phyloP scores from a whole-genome alignment of 2,113 vertebrate genomes.

The Paedocypris sp. region DNA sequence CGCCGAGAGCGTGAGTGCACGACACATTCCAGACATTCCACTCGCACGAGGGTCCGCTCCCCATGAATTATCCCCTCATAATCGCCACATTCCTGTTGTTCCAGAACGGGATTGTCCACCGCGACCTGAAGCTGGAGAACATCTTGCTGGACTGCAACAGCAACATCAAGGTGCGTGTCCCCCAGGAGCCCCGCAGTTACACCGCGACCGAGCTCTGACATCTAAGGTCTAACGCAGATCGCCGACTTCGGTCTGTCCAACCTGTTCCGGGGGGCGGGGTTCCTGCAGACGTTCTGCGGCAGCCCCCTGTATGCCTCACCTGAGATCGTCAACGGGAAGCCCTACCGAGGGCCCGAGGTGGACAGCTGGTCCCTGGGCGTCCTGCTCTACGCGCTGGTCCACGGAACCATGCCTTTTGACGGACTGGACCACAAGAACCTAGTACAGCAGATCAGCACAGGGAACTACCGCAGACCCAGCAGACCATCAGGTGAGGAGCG shows the following conservation, averaged over 20 bases:
- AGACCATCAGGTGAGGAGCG: slow-evolving; percentile 72
- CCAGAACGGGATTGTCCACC: slow-evolving; percentile 89
- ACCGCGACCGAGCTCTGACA: too few relatives aligned
- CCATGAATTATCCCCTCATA: too few relatives aligned
- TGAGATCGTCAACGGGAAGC: slow-evolving; percentile 87
- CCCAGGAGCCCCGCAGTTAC: too few relatives aligned
- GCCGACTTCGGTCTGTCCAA: slow-evolving; percentile 95
- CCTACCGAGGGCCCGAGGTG: slow-evolving; percentile 83
- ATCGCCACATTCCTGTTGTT: too few relatives aligned
- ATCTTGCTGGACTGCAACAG: slow-evolving; percentile 82
- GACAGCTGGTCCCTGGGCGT: slow-evolving; percentile 97
- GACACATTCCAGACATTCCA: too few relatives aligned
- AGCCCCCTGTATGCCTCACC: slow-evolving; percentile 93
- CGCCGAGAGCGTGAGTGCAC: background rate
- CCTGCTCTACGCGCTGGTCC: slow-evolving; percentile 85
- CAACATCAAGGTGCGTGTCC: slow-evolving; percentile 86
- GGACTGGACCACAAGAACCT: slow-evolving; percentile 78
- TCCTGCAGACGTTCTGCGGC: slow-evolving; percentile 87
- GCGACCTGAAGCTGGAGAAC: slow-evolving; percentile 95
- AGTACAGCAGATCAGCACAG: slow-evolving; percentile 83
- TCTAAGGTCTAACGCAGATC: too few relatives aligned
- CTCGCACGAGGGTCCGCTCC: too few relatives aligned
- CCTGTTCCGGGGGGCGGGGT: slow-evolving; percentile 75
- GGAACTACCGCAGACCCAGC: slow-evolving; percentile 77
- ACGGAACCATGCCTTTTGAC: slow-evolving; percentile 91